Conservation (phyloP, 2,113 vertebrate genomes). For the Geococcyx californianus region DNA sequence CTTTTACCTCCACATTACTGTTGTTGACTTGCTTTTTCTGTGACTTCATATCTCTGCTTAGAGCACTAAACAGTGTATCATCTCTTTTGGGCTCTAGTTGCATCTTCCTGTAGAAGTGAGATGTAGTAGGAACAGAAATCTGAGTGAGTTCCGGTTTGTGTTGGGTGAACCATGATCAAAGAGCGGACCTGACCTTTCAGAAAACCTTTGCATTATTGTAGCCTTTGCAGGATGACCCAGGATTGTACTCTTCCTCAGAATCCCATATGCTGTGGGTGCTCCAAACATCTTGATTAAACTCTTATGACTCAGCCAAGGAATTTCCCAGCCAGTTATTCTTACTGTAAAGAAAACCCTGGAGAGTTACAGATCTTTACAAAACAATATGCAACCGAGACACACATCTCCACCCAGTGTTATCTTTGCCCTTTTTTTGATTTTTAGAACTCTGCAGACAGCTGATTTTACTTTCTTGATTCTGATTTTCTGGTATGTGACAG, state of each 20-base stretch:
- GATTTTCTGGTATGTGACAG: background rate
- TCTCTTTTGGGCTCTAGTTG: background rate
- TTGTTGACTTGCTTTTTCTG: background rate
- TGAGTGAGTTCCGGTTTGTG: background rate
- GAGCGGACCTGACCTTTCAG: background rate
- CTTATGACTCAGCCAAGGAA: slow-evolving; percentile 23
- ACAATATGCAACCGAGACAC: background rate
- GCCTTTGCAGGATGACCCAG: background rate
- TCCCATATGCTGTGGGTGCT: background rate
- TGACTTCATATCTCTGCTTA: background rate
- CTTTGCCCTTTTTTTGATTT: background rate
- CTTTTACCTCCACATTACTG: background rate
- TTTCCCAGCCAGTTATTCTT: slow-evolving; percentile 55
- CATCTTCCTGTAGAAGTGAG: background rate
- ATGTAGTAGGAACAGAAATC: background rate
- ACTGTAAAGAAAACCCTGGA: slow-evolving; percentile 31
- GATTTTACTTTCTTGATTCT: background rate
- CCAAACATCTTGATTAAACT: slow-evolving; percentile 9
- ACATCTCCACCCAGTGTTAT: slow-evolving; percentile 5
- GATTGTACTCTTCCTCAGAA: background rate
- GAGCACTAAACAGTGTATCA: background rate
- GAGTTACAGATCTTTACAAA: slow-evolving; percentile 5
- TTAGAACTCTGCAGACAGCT: background rate
- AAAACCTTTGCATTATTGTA: background rate
- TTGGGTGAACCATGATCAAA: background rate